Conservation (phyloP, 2,113 vertebrate species). For the Mustelus asterias region DNA sequence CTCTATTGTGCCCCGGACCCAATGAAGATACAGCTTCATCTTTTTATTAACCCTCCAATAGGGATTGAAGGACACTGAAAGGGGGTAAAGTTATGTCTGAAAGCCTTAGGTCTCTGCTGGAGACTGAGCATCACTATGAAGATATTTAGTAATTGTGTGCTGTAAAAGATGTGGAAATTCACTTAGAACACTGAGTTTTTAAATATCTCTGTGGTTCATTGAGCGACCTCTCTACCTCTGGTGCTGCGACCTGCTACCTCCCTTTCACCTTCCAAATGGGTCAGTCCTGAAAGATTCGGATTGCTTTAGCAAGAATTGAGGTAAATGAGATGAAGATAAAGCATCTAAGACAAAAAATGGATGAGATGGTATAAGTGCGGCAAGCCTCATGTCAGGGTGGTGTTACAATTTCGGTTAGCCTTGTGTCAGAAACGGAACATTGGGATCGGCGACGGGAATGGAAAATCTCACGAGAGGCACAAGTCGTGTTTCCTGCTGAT, state of each 20-base stretch:
- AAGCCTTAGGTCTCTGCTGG: not conserved
- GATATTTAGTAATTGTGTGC: not conserved
- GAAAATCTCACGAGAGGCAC: too few relatives aligned
- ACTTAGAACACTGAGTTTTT: not conserved
- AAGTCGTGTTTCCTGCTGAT: too few relatives aligned
- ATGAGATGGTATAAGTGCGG: not conserved
- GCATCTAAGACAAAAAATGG: not conserved
- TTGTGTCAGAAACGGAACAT: not conserved
- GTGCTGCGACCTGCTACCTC: not conserved
- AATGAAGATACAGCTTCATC: not conserved
- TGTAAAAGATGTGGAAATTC: not conserved
- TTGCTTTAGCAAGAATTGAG: not conserved
- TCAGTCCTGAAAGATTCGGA: not conserved
- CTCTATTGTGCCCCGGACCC: not conserved
- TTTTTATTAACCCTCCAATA: not conserved
- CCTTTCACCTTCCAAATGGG: not conserved
- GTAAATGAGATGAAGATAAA: not conserved
- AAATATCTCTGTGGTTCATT: not conserved
- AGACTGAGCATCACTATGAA: not conserved
- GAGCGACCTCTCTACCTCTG: not conserved
- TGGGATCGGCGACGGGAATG: too few relatives aligned
- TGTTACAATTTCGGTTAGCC: not conserved
- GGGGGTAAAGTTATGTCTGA: not conserved
- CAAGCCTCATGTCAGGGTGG: not conserved
- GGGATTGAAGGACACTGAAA: not conserved